Conservation (phyloP, 2,888 invertebrate genomes). For the Globia sparganii region DNA sequence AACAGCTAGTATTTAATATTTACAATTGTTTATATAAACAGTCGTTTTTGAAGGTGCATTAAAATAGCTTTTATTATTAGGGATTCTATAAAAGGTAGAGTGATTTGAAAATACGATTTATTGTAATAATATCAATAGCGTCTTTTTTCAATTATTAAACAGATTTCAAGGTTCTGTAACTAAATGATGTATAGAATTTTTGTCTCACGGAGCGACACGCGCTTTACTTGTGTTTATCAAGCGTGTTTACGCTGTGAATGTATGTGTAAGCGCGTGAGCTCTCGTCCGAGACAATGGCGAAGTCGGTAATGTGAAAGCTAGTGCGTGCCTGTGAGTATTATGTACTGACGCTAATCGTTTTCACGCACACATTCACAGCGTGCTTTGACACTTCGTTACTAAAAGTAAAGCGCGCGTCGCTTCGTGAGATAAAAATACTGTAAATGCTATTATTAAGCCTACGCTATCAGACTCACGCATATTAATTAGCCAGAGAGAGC, state of each 20-base stretch:
- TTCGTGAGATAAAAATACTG: background rate
- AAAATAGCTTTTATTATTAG: background rate
- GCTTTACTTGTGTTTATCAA: background rate
- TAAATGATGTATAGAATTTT: background rate
- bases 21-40: no score
- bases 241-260: background rate
- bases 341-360: background rate
- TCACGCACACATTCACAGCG: background rate
- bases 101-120: background rate
- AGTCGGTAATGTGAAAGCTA: no score
- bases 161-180: background rate
- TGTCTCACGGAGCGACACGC: background rate
- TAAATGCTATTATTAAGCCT: background rate
- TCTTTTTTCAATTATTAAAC: background rate
- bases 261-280: background rate
- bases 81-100: background rate
- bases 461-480: background rate
- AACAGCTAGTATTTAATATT: background rate
- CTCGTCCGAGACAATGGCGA: no score
- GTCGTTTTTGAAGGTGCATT: background rate
- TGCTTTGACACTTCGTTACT: background rate
- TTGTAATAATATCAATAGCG: background rate
- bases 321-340: no score
- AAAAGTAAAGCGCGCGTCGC: background rate
- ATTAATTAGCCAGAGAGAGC: background rate